Evolutionary conservation across 2,113 vertebrate species (phyloP), one percentile per base, ranked within the genome.

Genomic region (Sinocyclocheilus rhinocerous): DNA sequence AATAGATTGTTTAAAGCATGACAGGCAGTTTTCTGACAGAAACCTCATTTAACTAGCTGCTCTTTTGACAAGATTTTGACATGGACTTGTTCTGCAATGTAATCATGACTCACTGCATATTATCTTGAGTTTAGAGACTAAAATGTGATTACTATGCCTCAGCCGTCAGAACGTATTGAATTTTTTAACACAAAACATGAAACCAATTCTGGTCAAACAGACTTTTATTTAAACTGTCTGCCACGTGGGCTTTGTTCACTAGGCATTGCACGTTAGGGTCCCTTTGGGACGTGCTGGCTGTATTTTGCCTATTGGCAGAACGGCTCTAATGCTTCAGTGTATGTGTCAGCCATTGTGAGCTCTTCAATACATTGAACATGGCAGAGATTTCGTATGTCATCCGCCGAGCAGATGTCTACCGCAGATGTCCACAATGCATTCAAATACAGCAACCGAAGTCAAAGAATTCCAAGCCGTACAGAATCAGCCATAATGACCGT

Each of bases 351-450:
- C 78, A 45, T 52, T 79, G 20, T 81, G 10, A 50, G 42, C 26
- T 8, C n/a, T 75, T 63, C 69, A 82, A 81, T 82, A 50, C 55
- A 76, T 69, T 33, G 81, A 82, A 84, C 65, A 84, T 15, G 50
- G 69, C 63, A 55, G 69, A 86, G 76, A 83, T 77, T 61, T 84
- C 33, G 65, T 85, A 80, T 88, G 80, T 88, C 75, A 83, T 36
- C 80, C 67, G 33, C 76, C 2, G 20, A 86, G 81, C 67, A 83
- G 65, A 73, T 50, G 76, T 63, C 48, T 67, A 76, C 55, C 63
- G 76, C 85, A 88, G 87, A 89, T 86, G 81, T 76, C 85, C 88
- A 81, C 76, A 11, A 55, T 69, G 42, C 42, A 80, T 80, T 63
- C 36, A 77, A 77, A 55, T 33, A 33, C 26, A 52, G 76, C 76